phyloP scores from a whole-genome alignment of 1,140 invertebrate species.

The Ganaspis sp. region DNA sequence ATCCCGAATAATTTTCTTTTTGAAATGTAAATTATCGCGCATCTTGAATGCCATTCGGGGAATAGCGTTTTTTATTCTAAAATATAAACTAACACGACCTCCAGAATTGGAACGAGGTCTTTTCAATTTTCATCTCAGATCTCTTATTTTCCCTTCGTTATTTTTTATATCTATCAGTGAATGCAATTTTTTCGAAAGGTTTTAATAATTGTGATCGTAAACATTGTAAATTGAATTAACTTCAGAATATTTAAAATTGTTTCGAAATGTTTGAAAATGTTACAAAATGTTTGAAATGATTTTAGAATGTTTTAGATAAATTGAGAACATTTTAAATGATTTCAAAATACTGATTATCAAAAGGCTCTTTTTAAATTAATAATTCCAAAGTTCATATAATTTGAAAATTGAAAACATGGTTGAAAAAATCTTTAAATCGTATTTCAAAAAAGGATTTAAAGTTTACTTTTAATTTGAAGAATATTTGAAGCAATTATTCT shows the following conservation, averaged over 20 bases:
- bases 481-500: background rate
- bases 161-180: background rate
- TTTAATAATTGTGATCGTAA: too few relatives aligned
- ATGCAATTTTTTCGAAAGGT: conserved; percentile 8
- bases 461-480: background rate
- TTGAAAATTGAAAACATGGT: too few relatives aligned
- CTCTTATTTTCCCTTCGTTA: background rate
- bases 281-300: too few relatives aligned
- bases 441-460: background rate
- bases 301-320: too few relatives aligned
- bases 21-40: conserved; percentile 6
- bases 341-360: too few relatives aligned
- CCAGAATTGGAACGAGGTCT: conserved; percentile 30
- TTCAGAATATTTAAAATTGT: background rate
- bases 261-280: background rate
- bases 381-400: too few relatives aligned
- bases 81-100: background rate
- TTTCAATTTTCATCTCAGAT: background rate
- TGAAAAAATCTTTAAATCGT: background rate
- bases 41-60: conserved; percentile 22
- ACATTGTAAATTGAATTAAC: background rate
- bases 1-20: conserved; percentile 28
- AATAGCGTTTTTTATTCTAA: conserved; percentile 39
- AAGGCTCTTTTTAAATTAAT: too few relatives aligned
- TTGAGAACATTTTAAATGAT: too few relatives aligned